Evolutionary conservation across 2,888 invertebrate genomes (phyloP).

Genomic region (Vesta saturnalis): DNA sequence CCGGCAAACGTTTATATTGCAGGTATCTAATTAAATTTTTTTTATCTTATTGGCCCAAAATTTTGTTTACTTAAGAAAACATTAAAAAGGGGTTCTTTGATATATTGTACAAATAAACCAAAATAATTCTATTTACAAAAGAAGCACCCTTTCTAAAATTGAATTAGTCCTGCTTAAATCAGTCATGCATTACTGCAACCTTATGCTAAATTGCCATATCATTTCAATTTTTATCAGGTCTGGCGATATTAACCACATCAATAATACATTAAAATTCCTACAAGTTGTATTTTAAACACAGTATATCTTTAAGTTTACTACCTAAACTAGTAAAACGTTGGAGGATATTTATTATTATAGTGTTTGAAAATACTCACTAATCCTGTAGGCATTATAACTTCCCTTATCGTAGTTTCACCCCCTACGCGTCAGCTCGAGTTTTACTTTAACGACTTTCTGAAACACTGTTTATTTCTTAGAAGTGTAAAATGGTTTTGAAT

Average conservation of each 20-base stretch:
- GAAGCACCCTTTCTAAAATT: background rate
- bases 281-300: no score
- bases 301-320: no score
- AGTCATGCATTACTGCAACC: background rate
- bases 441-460: background rate
- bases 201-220: background rate
- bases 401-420: slow-evolving; percentile 1
- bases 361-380: background rate
- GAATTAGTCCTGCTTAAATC: background rate
- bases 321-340: background rate
- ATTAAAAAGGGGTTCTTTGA: background rate
- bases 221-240: background rate
- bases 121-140: slow-evolving; percentile 1
- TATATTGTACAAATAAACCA: background rate
- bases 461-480: no score
- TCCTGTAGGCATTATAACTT: background rate
- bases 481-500: background rate
- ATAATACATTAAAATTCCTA: no score
- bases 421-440: background rate
- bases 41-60: no score
- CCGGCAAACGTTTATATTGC: no score
- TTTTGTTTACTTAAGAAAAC: background rate
- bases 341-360: background rate
- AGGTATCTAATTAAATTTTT: background rate
- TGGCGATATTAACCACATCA: background rate